These are phyloP conservation scores for Heteromormyrus szaboi DNA, from an alignment of 2,797 vertebrate species.

Conservation along the genomic window DNA sequence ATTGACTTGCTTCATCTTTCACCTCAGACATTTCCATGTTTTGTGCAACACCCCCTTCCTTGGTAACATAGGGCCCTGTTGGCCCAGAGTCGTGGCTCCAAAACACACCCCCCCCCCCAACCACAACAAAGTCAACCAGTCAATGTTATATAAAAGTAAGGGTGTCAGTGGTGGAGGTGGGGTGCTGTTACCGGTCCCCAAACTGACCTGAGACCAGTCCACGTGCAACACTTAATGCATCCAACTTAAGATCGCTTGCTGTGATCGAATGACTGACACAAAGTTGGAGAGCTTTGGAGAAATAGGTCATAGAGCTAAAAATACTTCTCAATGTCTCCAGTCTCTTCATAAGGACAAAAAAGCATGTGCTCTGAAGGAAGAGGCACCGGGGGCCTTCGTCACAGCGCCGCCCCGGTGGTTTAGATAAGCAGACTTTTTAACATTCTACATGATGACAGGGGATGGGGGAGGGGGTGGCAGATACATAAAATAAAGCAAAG, in stretches of 20 bases:
- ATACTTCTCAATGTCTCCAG: conserved; percentile 61
- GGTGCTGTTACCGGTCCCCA: background rate
- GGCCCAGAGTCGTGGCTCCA: background rate
- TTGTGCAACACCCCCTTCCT: background rate
- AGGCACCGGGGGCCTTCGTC: background rate
- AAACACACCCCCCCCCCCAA: background rate
- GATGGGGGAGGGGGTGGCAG: conserved; percentile 27
- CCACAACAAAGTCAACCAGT: background rate
- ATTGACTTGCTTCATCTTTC: background rate
- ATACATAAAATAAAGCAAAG: conserved; percentile 27
- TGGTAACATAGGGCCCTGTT: too few species aligned
- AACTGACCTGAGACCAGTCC: conserved; percentile 39
- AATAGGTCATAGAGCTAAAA: conserved; percentile 77
- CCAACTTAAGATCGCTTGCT: conserved; percentile 49
- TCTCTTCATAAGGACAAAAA: conserved; percentile 22
- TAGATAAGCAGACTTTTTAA: conserved; percentile 26
- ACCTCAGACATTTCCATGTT: background rate
- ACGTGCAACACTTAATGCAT: conserved; percentile 23
- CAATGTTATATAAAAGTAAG: background rate
- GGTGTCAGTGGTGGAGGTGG: background rate
- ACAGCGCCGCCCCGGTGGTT: conserved; percentile 6
- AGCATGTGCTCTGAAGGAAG: conserved; percentile 10
- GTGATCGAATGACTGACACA: conserved; percentile 60
- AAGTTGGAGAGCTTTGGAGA: conserved; percentile 70
- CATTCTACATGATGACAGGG: conserved; percentile 21